Conservation (phyloP, 1,140 invertebrate species). For the Hyles vespertilio region DNA sequence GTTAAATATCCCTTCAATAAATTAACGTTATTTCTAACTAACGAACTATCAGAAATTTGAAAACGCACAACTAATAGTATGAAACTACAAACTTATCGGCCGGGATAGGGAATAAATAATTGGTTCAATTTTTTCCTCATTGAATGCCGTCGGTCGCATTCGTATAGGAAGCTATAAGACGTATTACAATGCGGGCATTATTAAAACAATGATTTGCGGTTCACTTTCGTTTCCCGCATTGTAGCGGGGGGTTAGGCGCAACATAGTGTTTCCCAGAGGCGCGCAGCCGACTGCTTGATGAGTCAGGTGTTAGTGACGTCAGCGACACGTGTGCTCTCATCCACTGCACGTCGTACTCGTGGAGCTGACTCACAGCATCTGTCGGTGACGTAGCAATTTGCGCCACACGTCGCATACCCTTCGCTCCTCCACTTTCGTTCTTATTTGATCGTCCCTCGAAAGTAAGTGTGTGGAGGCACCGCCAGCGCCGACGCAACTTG, state of each 20-base stretch:
- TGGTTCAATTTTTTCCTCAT: too few relatives aligned
- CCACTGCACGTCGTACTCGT: constrained; percentile 2
- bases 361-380: constrained; percentile 49
- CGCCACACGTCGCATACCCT: constrained; percentile 28
- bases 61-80: not conserved
- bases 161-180: too few relatives aligned
- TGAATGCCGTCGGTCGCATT: too few relatives aligned
- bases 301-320: constrained; percentile 58
- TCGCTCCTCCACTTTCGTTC: constrained; percentile 18
- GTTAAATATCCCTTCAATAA: too few relatives aligned
- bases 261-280: constrained; percentile 18
- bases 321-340: constrained; percentile 46
- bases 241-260: not conserved
- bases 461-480: too few relatives aligned
- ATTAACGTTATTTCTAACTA: too few relatives aligned
- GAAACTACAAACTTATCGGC: too few relatives aligned
- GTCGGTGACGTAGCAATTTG: constrained; percentile 40
- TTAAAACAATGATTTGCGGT: not conserved
- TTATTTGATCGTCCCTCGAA: constrained; percentile 14
- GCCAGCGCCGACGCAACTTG: not conserved
- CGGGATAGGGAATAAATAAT: too few relatives aligned
- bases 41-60: not conserved
- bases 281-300: constrained; percentile 30
- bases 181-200: not conserved
- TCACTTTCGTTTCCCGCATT: constrained; percentile 2